Percentiles rank a stretch among this genome's conserved stretches.
These are phyloP conservation scores for Uropetala carovei DNA, from an alignment of 2,888 invertebrate genomes.

Conservation along the genomic window DNA sequence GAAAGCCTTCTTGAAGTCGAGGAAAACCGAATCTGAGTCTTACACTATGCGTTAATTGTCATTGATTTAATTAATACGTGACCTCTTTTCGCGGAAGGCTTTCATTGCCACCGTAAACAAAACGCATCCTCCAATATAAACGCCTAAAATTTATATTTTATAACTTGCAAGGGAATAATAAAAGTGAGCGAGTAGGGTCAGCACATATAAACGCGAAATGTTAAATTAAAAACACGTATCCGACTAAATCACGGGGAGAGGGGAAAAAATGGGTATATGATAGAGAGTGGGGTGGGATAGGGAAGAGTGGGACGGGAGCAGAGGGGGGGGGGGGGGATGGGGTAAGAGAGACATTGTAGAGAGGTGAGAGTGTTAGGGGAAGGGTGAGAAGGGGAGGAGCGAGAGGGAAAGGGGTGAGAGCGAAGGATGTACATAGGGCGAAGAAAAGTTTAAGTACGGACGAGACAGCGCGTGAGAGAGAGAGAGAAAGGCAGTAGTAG, in stretches of 20 bases:
- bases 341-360: slow-evolving; percentile 6
- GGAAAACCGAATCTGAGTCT: too few relatives aligned
- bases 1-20: too few relatives aligned
- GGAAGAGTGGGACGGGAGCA: neutral
- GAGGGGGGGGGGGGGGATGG: neutral
- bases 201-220: neutral
- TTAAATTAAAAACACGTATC: neutral
- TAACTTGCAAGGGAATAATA: neutral
- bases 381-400: neutral
- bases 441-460: slow-evolving; percentile 11
- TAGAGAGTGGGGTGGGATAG: neutral
- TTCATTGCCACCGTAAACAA: too few relatives aligned
- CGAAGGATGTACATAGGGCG: neutral
- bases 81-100: too few relatives aligned
- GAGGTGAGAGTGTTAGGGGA: neutral
- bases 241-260: neutral
- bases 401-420: neutral
- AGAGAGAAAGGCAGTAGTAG: neutral
- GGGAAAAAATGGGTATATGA: neutral
- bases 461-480: neutral
- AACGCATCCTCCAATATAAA: too few relatives aligned
- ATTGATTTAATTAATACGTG: too few relatives aligned
- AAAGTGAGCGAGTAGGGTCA: neutral
- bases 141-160: too few relatives aligned
- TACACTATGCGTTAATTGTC: too few relatives aligned